Evolutionary conservation across 2,888 invertebrate species (phyloP), one percentile per base, ranked within the genome.

Genomic region (Leptinotarsa peninsularis): DNA sequence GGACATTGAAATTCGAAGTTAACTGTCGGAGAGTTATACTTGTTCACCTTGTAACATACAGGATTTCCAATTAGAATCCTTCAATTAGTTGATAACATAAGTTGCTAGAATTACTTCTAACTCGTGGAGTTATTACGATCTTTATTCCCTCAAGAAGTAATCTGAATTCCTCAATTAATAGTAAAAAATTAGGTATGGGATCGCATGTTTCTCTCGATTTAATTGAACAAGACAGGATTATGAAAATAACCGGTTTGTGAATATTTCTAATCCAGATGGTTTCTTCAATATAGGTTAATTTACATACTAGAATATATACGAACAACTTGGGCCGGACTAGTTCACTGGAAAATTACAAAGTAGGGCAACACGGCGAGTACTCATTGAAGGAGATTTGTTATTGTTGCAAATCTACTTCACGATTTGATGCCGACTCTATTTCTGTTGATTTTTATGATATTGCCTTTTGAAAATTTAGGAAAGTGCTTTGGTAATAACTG

Each of bases 201-300:
- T 77, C 58, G 75, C 79, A 76, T 78, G 76, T 75, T 73, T 74
- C 69, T 74, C 74, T 74, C 66, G 76, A 75, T 81, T 79, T 78
- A 80, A 81, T 81, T 78, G 80, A 81, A 77, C 78, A 76, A 78
- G 80, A 78, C 72, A 77, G 77, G 79, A 80, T 78, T 76, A 79
- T 74, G n/a, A 78, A 73, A 79, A 79, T 43, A 82, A 82, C 81
- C 80, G 79, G 82, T 81, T 81, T 80, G 79, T 81, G 81, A 81
- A 79, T 82, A 79, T 78, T 81, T 81, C 79, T 81, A 81, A 82
- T 82, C 77, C 81, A 79, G 80, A 78, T 78, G 77, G 72, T 75
- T 79, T 79, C 79, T 80, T 81, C 79, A 79, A 81, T 81, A 78
- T 80, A 79, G 81, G 78, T 80, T 80, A 79, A 81, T 82, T 82